Evolutionary conservation across 2,888 invertebrate genomes (phyloP), one percentile per base, ranked within the genome.

Genomic region (Scaptomyza tumidula): DNA sequence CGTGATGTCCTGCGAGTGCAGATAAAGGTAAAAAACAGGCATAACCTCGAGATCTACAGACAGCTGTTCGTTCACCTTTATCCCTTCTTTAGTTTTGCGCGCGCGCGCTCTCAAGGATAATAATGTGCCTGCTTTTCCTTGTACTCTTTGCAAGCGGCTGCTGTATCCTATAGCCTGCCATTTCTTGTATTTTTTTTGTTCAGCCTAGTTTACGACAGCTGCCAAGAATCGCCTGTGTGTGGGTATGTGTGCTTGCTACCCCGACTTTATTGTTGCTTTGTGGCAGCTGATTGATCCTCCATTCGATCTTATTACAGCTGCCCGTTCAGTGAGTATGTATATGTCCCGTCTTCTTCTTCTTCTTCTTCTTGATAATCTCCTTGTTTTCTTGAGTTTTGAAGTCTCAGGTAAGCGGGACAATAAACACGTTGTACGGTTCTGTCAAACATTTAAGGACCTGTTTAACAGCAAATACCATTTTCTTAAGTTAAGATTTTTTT

Each of bases 171-270:
- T 55, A 16, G 43, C 50, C 46, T 60, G 48, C 54, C 60, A 60
- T 59, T 64, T 31, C 68, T 68, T 65, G 61, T 66, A 79, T 67
- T 64, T 80, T 71, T 67, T 24, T 24, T 3, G 3, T 76, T 71
- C 75, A 67, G 75, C 77, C 81, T 82, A 81, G 75, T 78, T 78
- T 63, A 73, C 84, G 86, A 78, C 84, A 84, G 86, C 84, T 84
- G 84, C 79, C 77, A 58, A 57, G 50, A 65, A 14, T 9, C 19
- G 11, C 6, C 39, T 46, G 10, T 46, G 33, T 24, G 24, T 24
- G 24, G 1, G 24, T 24, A 3, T 37, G 16, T 44, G 39, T 61
- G 5, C 10, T 29, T 29, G 7, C 69, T 78, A 75, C 80, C 80
- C 80, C 56, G 70, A 63, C 24, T 56, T 61, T 41, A 48, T 53